Evolutionary conservation across 2,113 vertebrate genomes (phyloP).

Genomic region (Australoheros scitulus): DNA sequence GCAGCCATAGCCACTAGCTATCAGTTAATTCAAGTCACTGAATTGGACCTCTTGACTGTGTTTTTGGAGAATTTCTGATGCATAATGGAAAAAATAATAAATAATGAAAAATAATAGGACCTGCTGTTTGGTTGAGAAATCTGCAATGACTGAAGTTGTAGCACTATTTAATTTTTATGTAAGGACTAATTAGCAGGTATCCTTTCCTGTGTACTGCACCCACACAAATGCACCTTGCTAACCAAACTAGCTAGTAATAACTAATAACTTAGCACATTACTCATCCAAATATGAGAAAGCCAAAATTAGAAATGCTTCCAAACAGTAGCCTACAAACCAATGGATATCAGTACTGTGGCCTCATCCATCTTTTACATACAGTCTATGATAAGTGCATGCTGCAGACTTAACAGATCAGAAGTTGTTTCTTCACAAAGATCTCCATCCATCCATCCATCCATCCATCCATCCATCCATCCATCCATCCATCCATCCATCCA

Average conservation of each 20-base stretch:
- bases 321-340: background rate
- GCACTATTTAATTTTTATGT: background rate
- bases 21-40: background rate
- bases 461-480: too few species aligned
- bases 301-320: background rate
- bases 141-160: background rate
- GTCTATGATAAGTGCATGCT: background rate
- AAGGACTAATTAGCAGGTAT: background rate
- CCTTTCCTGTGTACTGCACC: background rate
- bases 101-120: background rate
- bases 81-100: background rate
- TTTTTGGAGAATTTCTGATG: background rate
- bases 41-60: too few species aligned
- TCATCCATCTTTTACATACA: background rate
- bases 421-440: too few species aligned
- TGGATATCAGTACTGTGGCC: background rate
- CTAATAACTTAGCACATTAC: background rate
- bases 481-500: too few species aligned
- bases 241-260: background rate
- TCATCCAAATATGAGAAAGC: background rate
- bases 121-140: background rate
- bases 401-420: background rate
- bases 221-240: background rate
- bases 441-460: too few species aligned
- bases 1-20: background rate